Evolutionary conservation across 2,797 vertebrate species (phyloP).

Genomic region (Rhynchonycteris naso): DNA sequence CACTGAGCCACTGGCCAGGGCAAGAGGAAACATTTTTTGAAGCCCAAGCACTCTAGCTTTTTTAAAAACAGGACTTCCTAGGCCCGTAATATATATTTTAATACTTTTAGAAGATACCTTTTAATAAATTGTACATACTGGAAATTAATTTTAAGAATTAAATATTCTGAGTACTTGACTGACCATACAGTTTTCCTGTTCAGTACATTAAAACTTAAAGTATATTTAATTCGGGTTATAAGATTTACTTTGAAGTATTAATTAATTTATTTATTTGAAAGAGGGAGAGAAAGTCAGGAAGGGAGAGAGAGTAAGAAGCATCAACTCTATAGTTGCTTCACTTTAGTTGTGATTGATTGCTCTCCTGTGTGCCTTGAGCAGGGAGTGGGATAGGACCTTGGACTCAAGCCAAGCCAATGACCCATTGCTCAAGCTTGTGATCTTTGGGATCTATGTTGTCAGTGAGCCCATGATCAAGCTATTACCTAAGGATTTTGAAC

Average conservation of each 20-base stretch:
- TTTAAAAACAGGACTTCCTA: neutral
- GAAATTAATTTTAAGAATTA: neutral
- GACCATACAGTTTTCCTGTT: neutral
- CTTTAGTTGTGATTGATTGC: too few species aligned
- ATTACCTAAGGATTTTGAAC: too few species aligned
- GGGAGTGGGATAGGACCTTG: too few species aligned
- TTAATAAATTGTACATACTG: neutral
- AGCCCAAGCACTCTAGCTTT: neutral
- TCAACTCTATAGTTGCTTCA: too few species aligned
- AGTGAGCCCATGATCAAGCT: too few species aligned
- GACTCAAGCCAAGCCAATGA: too few species aligned
- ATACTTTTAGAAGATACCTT: neutral
- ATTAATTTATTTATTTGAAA: neutral
- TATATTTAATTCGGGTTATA: neutral
- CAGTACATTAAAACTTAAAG: neutral
- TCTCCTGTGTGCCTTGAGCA: too few species aligned
- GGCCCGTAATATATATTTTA: neutral
- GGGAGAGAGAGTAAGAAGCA: too few species aligned
- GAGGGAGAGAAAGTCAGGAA: too few species aligned
- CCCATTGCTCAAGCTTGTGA: too few species aligned
- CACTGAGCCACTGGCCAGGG: too few species aligned
- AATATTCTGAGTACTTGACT: neutral
- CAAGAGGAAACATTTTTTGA: neutral
- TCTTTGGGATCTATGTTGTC: too few species aligned
- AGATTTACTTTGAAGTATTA: neutral